Conservation (phyloP, 2,797 vertebrate species). For the Pangasius sanitwongsei region DNA sequence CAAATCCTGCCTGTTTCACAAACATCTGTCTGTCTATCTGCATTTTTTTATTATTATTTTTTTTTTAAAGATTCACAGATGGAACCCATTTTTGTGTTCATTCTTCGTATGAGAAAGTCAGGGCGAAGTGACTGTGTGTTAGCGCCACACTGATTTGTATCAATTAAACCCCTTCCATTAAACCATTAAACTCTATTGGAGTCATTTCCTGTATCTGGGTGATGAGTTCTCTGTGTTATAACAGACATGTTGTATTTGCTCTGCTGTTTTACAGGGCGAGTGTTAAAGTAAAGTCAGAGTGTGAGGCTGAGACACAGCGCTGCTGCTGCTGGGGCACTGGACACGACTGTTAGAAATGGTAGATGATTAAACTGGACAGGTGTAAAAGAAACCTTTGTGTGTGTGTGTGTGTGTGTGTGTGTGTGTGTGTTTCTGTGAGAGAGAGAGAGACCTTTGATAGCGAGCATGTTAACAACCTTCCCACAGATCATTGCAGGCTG, state of each 20-base stretch:
- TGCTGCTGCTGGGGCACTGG: constrained; percentile 54
- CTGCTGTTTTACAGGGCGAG: constrained; percentile 63
- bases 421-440: constrained; percentile 45
- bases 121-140: neutral
- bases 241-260: constrained; percentile 51
- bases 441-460: constrained; percentile 50
- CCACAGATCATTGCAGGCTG: constrained; percentile 38
- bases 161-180: neutral
- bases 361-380: constrained; percentile 99
- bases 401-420: constrained; percentile 47
- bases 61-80: neutral
- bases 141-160: neutral
- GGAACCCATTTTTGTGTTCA: neutral
- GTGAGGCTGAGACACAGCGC: constrained; percentile 55
- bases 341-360: constrained; percentile 88
- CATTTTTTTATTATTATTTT: no score
- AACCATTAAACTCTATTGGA: constrained; percentile 19
- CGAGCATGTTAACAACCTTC: constrained; percentile 54
- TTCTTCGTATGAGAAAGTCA: neutral
- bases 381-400: constrained; percentile 99
- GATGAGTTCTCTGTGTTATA: constrained; percentile 1
- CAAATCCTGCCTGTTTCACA: neutral
- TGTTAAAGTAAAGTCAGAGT: constrained; percentile 59
- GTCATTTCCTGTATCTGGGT: constrained; percentile 56
- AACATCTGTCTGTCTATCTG: no score